Evolutionary conservation across 2,888 invertebrate genomes (phyloP).

Genomic region (Erynnis tages): DNA sequence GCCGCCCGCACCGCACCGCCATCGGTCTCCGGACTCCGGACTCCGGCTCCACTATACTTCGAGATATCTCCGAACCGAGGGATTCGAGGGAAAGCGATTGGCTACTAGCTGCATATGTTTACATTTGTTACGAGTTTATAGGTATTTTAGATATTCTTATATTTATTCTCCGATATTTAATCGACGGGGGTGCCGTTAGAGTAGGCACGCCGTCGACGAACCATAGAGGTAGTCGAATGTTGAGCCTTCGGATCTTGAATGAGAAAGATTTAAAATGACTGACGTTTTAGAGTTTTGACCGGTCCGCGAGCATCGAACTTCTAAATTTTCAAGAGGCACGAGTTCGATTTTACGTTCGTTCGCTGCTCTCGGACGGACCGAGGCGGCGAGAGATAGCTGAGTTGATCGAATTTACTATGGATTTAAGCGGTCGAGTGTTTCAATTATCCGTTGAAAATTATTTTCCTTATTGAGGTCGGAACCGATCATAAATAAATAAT

Average conservation of each 20-base stretch:
- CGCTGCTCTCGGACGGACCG: constrained; percentile 56
- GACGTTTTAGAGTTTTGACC: constrained; percentile 57
- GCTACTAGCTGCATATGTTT: constrained; percentile 73
- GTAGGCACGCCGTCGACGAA: constrained; percentile 44
- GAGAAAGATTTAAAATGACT: constrained; percentile 56
- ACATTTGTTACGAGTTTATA: constrained; percentile 82
- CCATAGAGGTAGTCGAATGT: constrained; percentile 37
- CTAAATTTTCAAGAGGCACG: constrained; percentile 38
- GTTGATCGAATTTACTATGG: constrained; percentile 81
- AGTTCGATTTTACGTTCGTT: constrained; percentile 43
- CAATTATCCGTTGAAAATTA: constrained; percentile 64
- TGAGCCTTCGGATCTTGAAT: constrained; percentile 42
- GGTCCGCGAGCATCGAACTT: constrained; percentile 55
- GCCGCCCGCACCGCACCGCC: constrained; percentile 42
- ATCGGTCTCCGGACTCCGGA: constrained; percentile 69
- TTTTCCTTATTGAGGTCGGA: constrained; percentile 62
- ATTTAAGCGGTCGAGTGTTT: constrained; percentile 74
- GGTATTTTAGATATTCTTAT: constrained; percentile 88
- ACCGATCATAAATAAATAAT: constrained; percentile 60
- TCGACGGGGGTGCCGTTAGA: constrained; percentile 60
- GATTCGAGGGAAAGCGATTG: constrained; percentile 50
- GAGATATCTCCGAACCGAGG: constrained; percentile 37
- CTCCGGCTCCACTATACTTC: constrained; percentile 35
- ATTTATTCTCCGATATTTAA: constrained; percentile 83
- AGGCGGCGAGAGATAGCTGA: constrained; percentile 63